These are phyloP conservation scores for Kryptolebias marmoratus DNA, from an alignment of 2,113 vertebrate genomes.

Conservation along the genomic window DNA sequence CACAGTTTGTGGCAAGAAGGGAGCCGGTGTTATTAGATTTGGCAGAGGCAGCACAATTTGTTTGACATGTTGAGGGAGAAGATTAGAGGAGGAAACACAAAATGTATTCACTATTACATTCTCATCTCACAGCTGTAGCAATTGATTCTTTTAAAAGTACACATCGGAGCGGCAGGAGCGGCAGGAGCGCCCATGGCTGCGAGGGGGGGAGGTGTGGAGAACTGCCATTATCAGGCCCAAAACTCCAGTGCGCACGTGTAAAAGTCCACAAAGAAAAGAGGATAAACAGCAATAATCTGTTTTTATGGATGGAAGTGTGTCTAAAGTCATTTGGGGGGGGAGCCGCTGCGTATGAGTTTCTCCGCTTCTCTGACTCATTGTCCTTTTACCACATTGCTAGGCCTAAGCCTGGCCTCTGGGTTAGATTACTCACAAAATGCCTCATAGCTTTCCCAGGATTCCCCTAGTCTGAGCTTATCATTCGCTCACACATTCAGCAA, in stretches of 20 bases:
- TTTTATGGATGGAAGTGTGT: conserved; percentile 72
- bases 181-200: conserved; percentile 53
- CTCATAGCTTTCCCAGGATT: conserved; percentile 68
- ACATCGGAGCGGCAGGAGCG: conserved; percentile 38
- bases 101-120: conserved; percentile 77
- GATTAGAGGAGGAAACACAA: conserved; percentile 75
- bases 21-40: conserved; percentile 74
- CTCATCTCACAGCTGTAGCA: conserved; percentile 76
- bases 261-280: conserved; percentile 69
- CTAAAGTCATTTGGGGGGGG: conserved; percentile 72
- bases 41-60: conserved; percentile 75
- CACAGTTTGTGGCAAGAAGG: conserved; percentile 30
- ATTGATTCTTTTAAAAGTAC: conserved; percentile 74
- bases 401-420: conserved; percentile 77
- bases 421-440: conserved; percentile 78
- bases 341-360: conserved; percentile 67
- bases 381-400: conserved; percentile 68
- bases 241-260: conserved; percentile 68
- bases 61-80: conserved; percentile 77
- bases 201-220: conserved; percentile 65
- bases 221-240: conserved; percentile 66
- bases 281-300: conserved; percentile 78
- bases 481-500: conserved; percentile 67
- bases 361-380: conserved; percentile 72
- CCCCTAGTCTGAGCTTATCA: conserved; percentile 72